Conservation (phyloP, 2,113 vertebrate genomes). For the Heterochromis multidens region DNA sequence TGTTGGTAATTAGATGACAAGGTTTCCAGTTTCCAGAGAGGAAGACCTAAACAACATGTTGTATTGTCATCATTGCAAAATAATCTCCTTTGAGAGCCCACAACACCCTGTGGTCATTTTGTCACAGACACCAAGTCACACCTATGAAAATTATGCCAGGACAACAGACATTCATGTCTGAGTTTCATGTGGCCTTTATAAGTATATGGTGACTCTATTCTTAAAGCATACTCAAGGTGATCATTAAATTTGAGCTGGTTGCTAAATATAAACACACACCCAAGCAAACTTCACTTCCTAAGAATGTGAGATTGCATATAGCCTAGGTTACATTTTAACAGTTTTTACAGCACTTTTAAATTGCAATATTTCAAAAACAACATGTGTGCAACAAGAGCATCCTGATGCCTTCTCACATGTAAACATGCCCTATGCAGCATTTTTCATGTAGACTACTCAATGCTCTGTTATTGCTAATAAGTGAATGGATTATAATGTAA, state of each 20-base stretch:
- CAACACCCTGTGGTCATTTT: conserved; percentile 26
- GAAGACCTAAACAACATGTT: neutral
- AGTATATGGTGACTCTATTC: neutral
- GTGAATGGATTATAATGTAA: neutral
- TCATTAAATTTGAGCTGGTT: conserved; percentile 29
- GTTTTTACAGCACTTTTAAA: neutral
- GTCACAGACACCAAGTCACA: conserved; percentile 46
- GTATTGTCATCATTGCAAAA: conserved; percentile 24
- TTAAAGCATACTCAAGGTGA: neutral
- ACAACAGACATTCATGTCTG: conserved; percentile 26
- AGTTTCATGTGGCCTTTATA: conserved; percentile 18
- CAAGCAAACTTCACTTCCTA: neutral
- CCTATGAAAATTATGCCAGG: neutral
- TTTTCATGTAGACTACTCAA: neutral
- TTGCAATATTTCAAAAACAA: neutral
- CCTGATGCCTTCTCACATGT: neutral
- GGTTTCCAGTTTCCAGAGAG: conserved; percentile 40
- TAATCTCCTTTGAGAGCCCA: conserved; percentile 20
- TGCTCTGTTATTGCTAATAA: neutral
- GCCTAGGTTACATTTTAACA: neutral
- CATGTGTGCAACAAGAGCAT: neutral
- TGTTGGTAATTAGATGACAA: conserved; percentile 30
- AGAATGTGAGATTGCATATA: neutral
- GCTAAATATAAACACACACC: conserved; percentile 36
- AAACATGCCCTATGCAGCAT: neutral